Evolutionary conservation across 37 sponge, comb jelly and placozoan species (phyloP), one percentile per base, ranked within the genome.

Genomic region (Crambe crambe): DNA sequence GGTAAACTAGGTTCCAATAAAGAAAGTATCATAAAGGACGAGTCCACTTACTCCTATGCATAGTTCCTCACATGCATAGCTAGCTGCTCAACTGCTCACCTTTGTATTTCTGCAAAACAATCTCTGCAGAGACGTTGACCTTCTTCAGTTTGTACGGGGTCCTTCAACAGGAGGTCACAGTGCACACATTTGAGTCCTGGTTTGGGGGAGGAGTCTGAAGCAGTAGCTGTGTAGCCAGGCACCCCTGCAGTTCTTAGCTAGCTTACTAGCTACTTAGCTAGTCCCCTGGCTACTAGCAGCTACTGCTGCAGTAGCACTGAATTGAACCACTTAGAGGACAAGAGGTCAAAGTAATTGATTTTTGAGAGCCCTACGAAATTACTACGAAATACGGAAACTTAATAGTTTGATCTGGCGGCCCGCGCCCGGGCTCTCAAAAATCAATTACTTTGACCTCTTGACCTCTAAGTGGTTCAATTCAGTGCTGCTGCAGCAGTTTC

Each of bases 111-210:
- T 12, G 21, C 76, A 6, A 44, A 82, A 40, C 92, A 91, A 2
- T 1, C 38, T 34, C 75, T 34, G 63, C 92, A 91, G 38, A 91
- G 57, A 4, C 92, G 40, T 0, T 51, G 56, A 25, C 92, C 92
- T 1, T 86, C 80, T 1, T 67, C 68, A 1, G 87, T 91, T 42
- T 91, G 92, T 15, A 86, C 70, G 0, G 92, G 77, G 3, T 79
- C 65, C 36, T 34, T 83, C 56, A 73, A 43, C 22, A 73, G 20
- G 35, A 22, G 35, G 6, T 54, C 30, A 18, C 74, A 73, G 42
- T 73, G 74, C 1, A 30, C 3, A 18, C 74, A 73, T 2, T 34
- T 56, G n/a, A 73, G 35, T 30, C 56, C 56, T 4, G 54, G 23
- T 36, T 40, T 70, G 42, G n/a, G 70, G 23, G 70, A 20, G 29